Base-by-base conservation (phyloP, 2,888 invertebrate genomes). In the Aspidiotus destructor region DNA sequence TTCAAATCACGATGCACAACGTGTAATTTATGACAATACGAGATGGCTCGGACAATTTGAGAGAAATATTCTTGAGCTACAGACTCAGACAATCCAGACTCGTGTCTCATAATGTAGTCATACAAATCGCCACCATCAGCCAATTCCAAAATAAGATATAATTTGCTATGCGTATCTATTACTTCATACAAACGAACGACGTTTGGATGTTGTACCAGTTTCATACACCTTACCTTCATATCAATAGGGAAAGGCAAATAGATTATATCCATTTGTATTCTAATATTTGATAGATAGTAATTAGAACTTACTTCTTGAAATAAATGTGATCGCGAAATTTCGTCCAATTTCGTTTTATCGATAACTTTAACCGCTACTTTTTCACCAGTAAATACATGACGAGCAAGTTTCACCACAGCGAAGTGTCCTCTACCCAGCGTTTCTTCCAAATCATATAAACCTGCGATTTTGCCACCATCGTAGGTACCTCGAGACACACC, bases 61-160 rank as follows among this genome's bases (percentile, higher is more conserved):
- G 89, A 85, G 80, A 98, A 99, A 80, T 98, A 98, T 77, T 91
- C 90, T 75, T 87, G 85, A 72, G 92, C 92, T 73, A 88, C 81
- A 77, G 85, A 81, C 79, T 77, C 77, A 44, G 74, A 74, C 55
- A 83, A 76, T 17, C 72, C 72, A 8, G 87, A 83, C 77, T 93
- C 93, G 79, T 96, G 93, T 77, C 90, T 87, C 90, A 96, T 92
- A 75, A 98, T 97, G 80, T 96, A 96, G 80, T 98, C 97, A 80
- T 97, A 98, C 75, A 99, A 86, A 81, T 99, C 98, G 60, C 96
- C 96, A 62, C 98, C 98, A 81, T 99, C 97, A 15, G 96, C 99
- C 75, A 97, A 81, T 81, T 99, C 99, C 77, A 99, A 82, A 77
- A 99, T 96, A 78, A 94, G 84, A 81, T 94, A 94, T 75, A 97